These are phyloP conservation scores for Heteractis magnifica DNA, from an alignment of 92 coral and sea anemone genomes.

Conservation along the genomic window DNA sequence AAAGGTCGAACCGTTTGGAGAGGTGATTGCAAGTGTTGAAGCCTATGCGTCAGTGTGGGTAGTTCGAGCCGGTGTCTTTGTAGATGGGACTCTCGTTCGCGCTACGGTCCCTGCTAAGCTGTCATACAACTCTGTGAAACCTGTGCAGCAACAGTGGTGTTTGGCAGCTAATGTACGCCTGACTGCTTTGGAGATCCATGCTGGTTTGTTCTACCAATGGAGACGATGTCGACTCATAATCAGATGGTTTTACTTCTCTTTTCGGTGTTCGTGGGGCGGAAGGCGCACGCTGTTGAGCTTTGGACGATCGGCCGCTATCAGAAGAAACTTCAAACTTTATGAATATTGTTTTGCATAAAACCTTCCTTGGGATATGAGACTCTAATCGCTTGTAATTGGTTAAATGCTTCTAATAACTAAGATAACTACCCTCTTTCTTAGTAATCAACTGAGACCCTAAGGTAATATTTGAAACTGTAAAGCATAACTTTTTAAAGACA, in stretches of 20 bases:
- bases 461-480: too few relatives aligned
- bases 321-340: not conserved
- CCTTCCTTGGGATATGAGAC: not conserved
- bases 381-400: too few relatives aligned
- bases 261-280: not conserved
- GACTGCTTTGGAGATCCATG: slow-evolving; percentile 1
- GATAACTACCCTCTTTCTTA: too few relatives aligned
- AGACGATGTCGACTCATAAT: not conserved
- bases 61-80: slow-evolving; percentile 24
- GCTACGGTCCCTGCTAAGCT: slow-evolving; percentile 23
- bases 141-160: slow-evolving; percentile 16
- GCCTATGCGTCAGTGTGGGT: not conserved
- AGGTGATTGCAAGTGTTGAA: not conserved
- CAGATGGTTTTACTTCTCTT: not conserved
- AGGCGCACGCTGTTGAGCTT: not conserved
- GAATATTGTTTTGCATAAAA: not conserved
- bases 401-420: too few relatives aligned
- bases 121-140: slow-evolving; percentile 19
- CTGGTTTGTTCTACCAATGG: slow-evolving; percentile 30
- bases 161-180: not conserved
- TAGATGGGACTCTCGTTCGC: slow-evolving; percentile 22
- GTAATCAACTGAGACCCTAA: too few relatives aligned
- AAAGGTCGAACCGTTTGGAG: not conserved
- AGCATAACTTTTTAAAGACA: too few relatives aligned
- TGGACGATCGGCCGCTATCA: not conserved